Evolutionary conservation across 2,888 invertebrate species (phyloP).

Genomic region (Harpalus rufipes): DNA sequence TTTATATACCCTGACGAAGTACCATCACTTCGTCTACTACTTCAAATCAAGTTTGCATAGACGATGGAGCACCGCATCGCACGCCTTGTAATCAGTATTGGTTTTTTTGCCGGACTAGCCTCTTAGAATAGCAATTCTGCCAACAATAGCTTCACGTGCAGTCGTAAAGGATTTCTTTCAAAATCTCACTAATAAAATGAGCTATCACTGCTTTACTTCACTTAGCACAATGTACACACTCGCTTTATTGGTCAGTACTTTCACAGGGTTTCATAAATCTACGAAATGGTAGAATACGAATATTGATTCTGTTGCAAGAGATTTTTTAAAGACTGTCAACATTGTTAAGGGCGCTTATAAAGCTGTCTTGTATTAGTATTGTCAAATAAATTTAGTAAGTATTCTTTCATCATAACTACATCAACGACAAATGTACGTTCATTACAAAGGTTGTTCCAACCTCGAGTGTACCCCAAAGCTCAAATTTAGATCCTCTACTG

Average conservation of each 20-base stretch:
- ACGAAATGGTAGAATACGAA: neutral
- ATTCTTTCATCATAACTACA: no score
- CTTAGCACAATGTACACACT: constrained; percentile 23
- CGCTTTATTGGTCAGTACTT: constrained; percentile 17
- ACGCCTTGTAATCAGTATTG: constrained; percentile 57
- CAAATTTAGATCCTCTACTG: no score
- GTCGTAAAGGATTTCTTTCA: constrained; percentile 49
- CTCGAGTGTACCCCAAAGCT: no score
- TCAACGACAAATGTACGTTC: no score
- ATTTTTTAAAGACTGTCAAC: no score
- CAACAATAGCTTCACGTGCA: constrained; percentile 44
- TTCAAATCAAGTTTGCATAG: constrained; percentile 61
- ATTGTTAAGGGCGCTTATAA: no score
- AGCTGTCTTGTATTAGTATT: no score
- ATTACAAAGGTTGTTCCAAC: no score
- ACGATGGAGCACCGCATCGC: constrained; percentile 48
- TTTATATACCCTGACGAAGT: constrained; percentile 58
- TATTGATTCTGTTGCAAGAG: neutral
- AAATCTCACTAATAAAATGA: constrained; percentile 41
- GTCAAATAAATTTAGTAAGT: no score
- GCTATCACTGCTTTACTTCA: constrained; percentile 40
- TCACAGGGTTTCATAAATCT: neutral
- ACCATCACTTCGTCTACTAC: constrained; percentile 60
- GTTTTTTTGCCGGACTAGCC: constrained; percentile 43
- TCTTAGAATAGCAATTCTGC: constrained; percentile 48